phyloP scores from a whole-genome alignment of 2,888 invertebrate genomes.

The Venusia cambrica region DNA sequence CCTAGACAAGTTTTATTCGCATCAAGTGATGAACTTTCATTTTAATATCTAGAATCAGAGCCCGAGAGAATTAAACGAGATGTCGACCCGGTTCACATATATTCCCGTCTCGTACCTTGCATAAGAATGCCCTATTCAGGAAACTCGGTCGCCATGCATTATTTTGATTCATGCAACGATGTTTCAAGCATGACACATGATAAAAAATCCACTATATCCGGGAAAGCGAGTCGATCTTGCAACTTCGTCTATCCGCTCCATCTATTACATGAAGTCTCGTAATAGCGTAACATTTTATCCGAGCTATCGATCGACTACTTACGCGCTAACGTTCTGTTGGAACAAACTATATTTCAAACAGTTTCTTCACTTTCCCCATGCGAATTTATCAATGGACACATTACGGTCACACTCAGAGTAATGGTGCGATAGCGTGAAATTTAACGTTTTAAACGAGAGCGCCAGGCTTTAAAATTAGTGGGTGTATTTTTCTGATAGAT shows the following conservation, averaged over 20 bases:
- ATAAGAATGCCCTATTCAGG: slow-evolving; percentile 15
- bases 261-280: slow-evolving; percentile 19
- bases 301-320: slow-evolving; percentile 14
- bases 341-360: slow-evolving; percentile 19
- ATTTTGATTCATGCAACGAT: slow-evolving; percentile 13
- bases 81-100: slow-evolving; percentile 1
- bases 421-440: slow-evolving; percentile 22
- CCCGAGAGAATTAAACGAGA: not conserved
- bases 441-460: slow-evolving; percentile 14
- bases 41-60: too few relatives aligned
- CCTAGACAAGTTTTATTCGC: too few relatives aligned
- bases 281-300: slow-evolving; percentile 18
- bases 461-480: slow-evolving; percentile 16
- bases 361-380: slow-evolving; percentile 20
- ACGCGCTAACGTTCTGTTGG: slow-evolving; percentile 13
- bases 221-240: slow-evolving; percentile 19
- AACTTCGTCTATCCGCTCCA: slow-evolving; percentile 14
- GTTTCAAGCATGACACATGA: slow-evolving; percentile 9
- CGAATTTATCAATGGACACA: slow-evolving; percentile 22
- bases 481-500: too few relatives aligned
- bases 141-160: slow-evolving; percentile 12
- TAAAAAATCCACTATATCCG: slow-evolving; percentile 14
- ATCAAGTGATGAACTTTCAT: too few relatives aligned
- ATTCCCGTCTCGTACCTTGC: not conserved
- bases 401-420: slow-evolving; percentile 22